Conservation (phyloP, 1,140 invertebrate genomes). For the Zaprionus ornatus region DNA sequence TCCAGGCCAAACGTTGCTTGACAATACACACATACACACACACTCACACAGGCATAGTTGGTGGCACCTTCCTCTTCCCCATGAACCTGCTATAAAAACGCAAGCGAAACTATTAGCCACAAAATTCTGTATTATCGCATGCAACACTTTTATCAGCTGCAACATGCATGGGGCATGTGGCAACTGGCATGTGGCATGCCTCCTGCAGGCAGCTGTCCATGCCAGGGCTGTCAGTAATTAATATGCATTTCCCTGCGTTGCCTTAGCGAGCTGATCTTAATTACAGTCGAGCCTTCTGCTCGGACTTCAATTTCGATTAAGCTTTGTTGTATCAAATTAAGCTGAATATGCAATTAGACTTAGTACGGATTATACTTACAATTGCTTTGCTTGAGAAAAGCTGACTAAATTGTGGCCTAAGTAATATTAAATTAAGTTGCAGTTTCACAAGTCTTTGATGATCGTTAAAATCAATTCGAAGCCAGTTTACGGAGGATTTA, state of each 20-base stretch:
- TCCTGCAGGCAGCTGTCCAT: neutral
- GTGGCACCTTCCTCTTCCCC: neutral
- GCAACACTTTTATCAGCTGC: constrained; percentile 19
- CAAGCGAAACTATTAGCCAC: constrained; percentile 36
- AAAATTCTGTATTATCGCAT: constrained; percentile 42
- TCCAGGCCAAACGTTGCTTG: constrained; percentile 14
- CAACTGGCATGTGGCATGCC: constrained; percentile 4
- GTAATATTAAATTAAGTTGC: neutral
- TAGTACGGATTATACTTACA: neutral
- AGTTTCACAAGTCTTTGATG: neutral
- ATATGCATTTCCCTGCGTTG: neutral
- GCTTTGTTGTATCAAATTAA: neutral
- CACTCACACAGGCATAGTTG: too few species aligned
- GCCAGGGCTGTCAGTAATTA: neutral
- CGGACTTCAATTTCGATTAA: neutral
- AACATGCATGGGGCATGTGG: constrained; percentile 1
- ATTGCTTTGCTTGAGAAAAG: neutral
- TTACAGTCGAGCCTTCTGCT: neutral
- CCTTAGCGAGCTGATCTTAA: neutral
- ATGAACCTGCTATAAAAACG: constrained; percentile 51
- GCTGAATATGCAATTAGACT: neutral
- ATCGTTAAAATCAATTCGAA: neutral
- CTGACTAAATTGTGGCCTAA: neutral
- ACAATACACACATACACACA: constrained; percentile 23
- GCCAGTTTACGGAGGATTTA: neutral